phyloP scores from a whole-genome alignment of 2,888 invertebrate species.

The Drosophila anceps region DNA sequence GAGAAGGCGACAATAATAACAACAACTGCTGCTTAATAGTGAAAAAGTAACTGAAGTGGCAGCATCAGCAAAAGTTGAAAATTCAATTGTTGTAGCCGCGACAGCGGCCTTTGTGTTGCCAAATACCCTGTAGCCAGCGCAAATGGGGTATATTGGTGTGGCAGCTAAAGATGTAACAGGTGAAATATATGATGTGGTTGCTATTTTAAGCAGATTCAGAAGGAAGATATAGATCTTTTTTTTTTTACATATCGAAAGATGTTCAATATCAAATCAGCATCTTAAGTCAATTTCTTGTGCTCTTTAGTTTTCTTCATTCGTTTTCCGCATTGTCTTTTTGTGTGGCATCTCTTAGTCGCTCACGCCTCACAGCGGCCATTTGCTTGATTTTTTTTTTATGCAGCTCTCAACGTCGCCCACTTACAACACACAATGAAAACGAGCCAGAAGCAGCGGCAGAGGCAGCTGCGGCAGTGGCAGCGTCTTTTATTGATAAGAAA shows the following conservation, averaged over 20 bases:
- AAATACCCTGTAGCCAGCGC: neutral
- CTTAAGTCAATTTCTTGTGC: no score
- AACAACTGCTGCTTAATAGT: slow-evolving; percentile 55
- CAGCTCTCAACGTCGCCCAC: slow-evolving; percentile 53
- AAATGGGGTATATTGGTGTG: neutral
- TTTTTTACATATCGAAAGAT: no score
- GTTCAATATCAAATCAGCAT: no score
- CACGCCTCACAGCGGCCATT: neutral
- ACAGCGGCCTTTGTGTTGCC: slow-evolving; percentile 47
- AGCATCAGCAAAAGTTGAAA: slow-evolving; percentile 65
- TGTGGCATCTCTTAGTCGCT: neutral
- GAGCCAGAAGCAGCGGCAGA: slow-evolving; percentile 8
- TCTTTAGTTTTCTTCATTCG: neutral
- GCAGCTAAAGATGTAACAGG: neutral
- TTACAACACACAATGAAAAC: slow-evolving; percentile 63
- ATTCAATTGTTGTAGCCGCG: slow-evolving; percentile 67
- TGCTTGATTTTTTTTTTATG: slow-evolving; percentile 11
- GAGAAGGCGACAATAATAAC: slow-evolving; percentile 2
- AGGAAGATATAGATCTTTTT: neutral
- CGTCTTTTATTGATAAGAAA: slow-evolving; percentile 72
- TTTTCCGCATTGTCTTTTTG: neutral
- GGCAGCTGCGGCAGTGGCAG: slow-evolving; percentile 12
- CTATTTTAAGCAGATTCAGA: neutral
- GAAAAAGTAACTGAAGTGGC: slow-evolving; percentile 64
- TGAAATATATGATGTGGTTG: no score